Evolutionary conservation across 1,140 invertebrate genomes (phyloP), one percentile per base, ranked within the genome.

Genomic region (Potamilus streckersoni): DNA sequence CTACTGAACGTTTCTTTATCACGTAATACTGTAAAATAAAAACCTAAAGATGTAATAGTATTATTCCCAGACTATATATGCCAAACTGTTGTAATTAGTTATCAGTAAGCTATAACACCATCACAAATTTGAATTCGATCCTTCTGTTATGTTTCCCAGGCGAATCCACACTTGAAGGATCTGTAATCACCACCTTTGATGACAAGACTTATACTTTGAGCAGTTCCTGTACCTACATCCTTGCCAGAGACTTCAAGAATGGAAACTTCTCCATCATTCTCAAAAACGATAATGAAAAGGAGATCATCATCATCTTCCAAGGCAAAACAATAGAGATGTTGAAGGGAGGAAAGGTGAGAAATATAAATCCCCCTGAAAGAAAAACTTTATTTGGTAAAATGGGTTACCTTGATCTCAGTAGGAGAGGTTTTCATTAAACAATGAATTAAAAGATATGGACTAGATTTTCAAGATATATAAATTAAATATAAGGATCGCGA

Each of bases 131-230:
- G 38, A 38, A 38, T 38, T 38, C 38, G 6, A 4, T 6, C 38
- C 6, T 38, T 38, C 8, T 38, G 38, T 8, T 38, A 6, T 38
- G 38, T 38, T 57, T 60, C 83, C 14, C 78, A 89, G 90, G 84
- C 64, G 92, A 78, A 94, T 93, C 67, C 88, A 83, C 93, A 19
- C 89, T 97, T 20, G 89, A 93, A 12, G 94, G 95, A 80, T 93
- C 93, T 11, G 94, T 96, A 87, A 92, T 96, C 83, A 94, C 96
- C 83, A 97, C 95, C 0, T 97, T 96, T 85, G 96, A 97, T 86
- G 93, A 94, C 1, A 92, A 92, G 71, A 93, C 95, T 79, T 90
- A 94, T 64, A 93, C 93, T 13, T 94, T 96, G 90, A 92, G 93
- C n/a, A 95, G 95, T 61, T 92, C 90, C n/a, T 97, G 96, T 88